phyloP scores from a whole-genome alignment of 2,113 vertebrate genomes.

The Corydoras maculifer region DNA sequence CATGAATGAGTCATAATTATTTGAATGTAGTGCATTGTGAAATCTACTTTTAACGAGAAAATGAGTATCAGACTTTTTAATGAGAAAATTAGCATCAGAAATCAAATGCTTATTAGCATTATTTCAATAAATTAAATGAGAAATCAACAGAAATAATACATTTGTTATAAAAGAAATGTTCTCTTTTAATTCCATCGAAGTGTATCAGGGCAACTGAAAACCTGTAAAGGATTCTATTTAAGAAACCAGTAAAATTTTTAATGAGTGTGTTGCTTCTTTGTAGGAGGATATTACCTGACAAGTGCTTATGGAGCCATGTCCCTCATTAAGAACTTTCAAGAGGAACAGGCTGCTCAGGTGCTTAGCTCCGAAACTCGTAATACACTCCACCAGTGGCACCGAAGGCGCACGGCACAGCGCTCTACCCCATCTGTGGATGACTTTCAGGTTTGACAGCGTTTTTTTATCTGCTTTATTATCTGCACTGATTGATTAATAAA shows the following conservation, averaged over 20 bases:
- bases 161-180: background rate
- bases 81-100: too few species aligned
- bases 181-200: slow-evolving; percentile 25
- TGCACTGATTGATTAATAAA: too few species aligned
- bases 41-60: too few species aligned
- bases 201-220: background rate
- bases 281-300: slow-evolving; percentile 95
- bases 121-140: too few species aligned
- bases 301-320: slow-evolving; percentile 91
- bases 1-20: too few species aligned
- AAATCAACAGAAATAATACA: too few species aligned
- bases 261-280: background rate
- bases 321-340: slow-evolving; percentile 93
- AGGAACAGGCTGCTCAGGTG: slow-evolving; percentile 85
- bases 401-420: slow-evolving; percentile 81
- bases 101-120: too few species aligned
- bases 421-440: slow-evolving; percentile 83
- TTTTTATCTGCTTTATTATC: too few species aligned
- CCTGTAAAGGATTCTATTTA: background rate
- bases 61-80: too few species aligned
- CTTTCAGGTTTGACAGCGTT: slow-evolving; percentile 77
- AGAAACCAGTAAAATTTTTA: background rate
- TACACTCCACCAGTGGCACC: slow-evolving; percentile 92
- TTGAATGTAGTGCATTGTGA: too few species aligned
- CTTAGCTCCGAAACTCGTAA: slow-evolving; percentile 87